Base-by-base conservation (phyloP, 2,113 vertebrate genomes). In the Rhea americana region DNA sequence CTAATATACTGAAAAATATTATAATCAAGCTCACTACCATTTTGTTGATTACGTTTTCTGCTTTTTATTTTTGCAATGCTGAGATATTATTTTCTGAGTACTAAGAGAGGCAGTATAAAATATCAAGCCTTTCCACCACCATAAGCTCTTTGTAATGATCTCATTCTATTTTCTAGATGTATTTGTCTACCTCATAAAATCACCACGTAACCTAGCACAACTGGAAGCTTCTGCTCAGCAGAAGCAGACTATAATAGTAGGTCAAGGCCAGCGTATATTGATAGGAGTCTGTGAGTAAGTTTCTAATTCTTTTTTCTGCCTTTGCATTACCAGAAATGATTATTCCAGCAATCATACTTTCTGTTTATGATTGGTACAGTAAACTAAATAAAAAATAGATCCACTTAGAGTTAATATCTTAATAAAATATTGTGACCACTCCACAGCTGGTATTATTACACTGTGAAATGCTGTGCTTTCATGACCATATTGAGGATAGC, bases 131-230 rank as follows among this genome's bases (percentile, higher is more conserved):
- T 92, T 89, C 62, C 20, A 85, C 67, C 22, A 45, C 18, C 87
- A 18, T 32, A 55, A 76, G 48, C 18, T 91, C 45, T 24, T 62
- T 61, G 28, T 37, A 61, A 85, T 78, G 37, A 75, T 62, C 20
- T 89, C 74, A 25, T 79, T 85, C 62, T 84, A 67, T 70, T 94
- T 96, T 93, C 75, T 85, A 67, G 80, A 66, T 66, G 47, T 50
- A 74, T 94, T 93, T 96, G 26, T 77, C 85, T 92, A 89, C 77
- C 73, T 95, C 45, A n/a, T 95, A 90, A 96, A 96, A 85, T 91
- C 65, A 91, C 67, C 66, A 80, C 1, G 7, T 50, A 93, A 53
- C 41, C 58, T 93, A 82, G 74, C 56, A 95, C 17, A 90, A 73
- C 25, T 74, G 82, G 39, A 39, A 89, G 47, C 35, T 95, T 93